These are phyloP conservation scores for Pedetes capensis DNA, from an alignment of 2,113 vertebrate species.

Conservation along the genomic window DNA sequence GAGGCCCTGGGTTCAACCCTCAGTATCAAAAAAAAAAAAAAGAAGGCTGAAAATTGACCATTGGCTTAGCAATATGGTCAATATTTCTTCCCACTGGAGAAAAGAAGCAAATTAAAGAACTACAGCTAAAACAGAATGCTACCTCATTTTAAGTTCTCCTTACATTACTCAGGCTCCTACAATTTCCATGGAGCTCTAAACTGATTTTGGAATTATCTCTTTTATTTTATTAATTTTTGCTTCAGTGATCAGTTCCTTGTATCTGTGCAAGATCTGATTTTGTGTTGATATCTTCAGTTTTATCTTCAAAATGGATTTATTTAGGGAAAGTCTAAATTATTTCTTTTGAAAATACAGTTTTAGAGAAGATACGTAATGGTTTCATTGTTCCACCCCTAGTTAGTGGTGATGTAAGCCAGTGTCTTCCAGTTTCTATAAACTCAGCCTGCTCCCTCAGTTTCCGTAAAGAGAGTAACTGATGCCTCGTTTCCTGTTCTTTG, in stretches of 20 bases:
- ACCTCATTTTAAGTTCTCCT: neutral
- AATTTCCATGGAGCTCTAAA: neutral
- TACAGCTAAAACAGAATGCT: neutral
- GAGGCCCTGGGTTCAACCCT: too few relatives aligned
- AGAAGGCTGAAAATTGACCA: neutral
- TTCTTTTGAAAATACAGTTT: neutral
- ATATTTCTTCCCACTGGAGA: neutral
- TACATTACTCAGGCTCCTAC: neutral
- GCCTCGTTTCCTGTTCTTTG: neutral
- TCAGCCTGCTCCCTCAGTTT: neutral
- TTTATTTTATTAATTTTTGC: neutral
- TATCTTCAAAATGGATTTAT: neutral
- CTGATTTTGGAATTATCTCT: neutral
- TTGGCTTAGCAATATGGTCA: neutral
- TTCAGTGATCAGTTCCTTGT: neutral
- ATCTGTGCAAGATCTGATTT: neutral
- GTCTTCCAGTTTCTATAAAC: neutral
- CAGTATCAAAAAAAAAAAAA: too few relatives aligned
- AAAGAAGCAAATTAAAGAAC: neutral
- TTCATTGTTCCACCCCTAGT: neutral
- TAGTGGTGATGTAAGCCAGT: neutral
- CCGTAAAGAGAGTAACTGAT: neutral
- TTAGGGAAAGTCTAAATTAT: neutral
- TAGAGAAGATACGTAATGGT: neutral
- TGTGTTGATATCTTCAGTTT: constrained; percentile 2